Base-by-base conservation (phyloP, 2,888 invertebrate genomes). In the Eupithecia pulchellata region DNA sequence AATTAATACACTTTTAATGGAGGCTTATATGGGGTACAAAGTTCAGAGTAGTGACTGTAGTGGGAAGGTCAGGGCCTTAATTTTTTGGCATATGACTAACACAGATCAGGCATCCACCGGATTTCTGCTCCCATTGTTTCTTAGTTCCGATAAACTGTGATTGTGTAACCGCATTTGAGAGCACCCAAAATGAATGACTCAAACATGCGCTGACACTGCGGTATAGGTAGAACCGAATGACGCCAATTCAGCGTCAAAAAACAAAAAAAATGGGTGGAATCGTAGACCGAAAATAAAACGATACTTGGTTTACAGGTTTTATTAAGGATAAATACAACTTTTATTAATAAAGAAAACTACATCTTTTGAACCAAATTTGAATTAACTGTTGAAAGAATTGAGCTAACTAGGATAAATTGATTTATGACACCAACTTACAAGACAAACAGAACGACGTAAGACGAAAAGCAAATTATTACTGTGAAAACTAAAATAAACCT, bases 111-210 rank as follows among this genome's bases (percentile, higher is more conserved):
- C 74, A 77, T 78, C 69, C 52, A 75, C 79, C 75, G 79, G 78
- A 77, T 78, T 71, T 76, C 69, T 78, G 77, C 75, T 75, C 76
- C 70, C 75, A 78, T 81, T 79, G 76, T 78, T 73, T 74, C 72
- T 75, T 75, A 78, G 81, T 82, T 82, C 79, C 82, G 78, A 81
- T 75, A 70, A 68, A 58, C 64, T 78, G 80, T 81, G 80, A 79
- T 73, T 73, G 70, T 27, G 63, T 61, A 75, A 73, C 74, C 74
- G 75, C 73, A 77, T 75, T 76, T 71, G 77, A 75, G 78, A 71
- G 79, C 62, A 84, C 67, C 79, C 82, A 84, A 85, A 80, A 83
- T 86, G 87, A 89, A 77, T 88, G 87, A 89, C 77, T 71, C 63
- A 75, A 61, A 68, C 78, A 75, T 66, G 75, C 70, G 80, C 77